A percentile compares a stretch with the other conserved stretches of the same genome.
Evolutionary conservation across 2,113 vertebrate species (phyloP).

Genomic region (Myxocyprinus asiaticus): DNA sequence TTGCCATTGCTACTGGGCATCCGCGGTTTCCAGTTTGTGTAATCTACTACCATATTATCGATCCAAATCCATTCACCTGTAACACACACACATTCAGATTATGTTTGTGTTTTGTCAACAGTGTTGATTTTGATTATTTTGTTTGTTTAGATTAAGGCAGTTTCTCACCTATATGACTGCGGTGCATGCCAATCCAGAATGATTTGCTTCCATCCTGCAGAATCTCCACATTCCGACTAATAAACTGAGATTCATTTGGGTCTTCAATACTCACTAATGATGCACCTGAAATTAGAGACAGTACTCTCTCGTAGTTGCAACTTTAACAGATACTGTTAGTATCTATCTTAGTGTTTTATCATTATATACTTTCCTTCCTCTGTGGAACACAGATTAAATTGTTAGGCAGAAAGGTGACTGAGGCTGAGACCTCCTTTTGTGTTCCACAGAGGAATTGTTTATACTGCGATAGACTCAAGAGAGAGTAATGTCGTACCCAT

Average conservation of each 20-base stretch:
- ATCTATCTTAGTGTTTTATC: no score
- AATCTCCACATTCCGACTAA: conserved; percentile 77
- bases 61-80: conserved; percentile 88
- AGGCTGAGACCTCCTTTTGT: no score
- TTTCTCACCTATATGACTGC: conserved; percentile 83
- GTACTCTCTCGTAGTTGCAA: neutral
- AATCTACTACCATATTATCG: conserved; percentile 81
- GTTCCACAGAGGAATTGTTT: no score
- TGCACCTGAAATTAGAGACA: conserved; percentile 70
- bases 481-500: conserved; percentile 72
- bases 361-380: no score
- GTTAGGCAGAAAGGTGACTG: no score
- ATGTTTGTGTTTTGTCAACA: neutral
- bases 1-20: conserved; percentile 72
- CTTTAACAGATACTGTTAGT: no score
- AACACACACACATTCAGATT: conserved; percentile 12
- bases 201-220: conserved; percentile 75
- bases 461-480: no score
- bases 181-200: conserved; percentile 92
- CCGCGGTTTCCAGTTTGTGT: conserved; percentile 86
- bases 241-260: conserved; percentile 80
- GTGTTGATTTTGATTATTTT: neutral
- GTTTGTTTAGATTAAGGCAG: neutral
- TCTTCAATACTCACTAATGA: conserved; percentile 82
- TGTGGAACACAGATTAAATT: no score